Evolutionary conservation across 2,797 vertebrate genomes (phyloP).

Genomic region (Bucorvus abyssinicus): DNA sequence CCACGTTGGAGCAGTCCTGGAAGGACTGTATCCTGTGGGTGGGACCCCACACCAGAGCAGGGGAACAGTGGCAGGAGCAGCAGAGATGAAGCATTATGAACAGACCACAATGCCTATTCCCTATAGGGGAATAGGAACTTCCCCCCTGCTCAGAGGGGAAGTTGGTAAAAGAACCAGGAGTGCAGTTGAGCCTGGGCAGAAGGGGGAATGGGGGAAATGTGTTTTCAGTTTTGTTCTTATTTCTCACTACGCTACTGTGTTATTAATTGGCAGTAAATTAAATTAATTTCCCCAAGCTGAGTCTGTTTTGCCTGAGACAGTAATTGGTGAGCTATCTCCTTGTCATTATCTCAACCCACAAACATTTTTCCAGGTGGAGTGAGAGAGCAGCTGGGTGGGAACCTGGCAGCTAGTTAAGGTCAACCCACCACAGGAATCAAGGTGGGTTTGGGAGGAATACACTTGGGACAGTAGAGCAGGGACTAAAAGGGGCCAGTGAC

Average conservation of each 20-base stretch:
- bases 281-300: no score
- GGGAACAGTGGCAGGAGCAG: background rate
- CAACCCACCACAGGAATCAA: background rate
- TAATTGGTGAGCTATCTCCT: background rate
- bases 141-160: background rate
- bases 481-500: background rate
- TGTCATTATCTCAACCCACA: background rate
- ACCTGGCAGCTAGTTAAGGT: background rate
- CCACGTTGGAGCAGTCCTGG: background rate
- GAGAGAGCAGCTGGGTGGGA: background rate
- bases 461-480: background rate
- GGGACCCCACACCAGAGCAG: background rate
- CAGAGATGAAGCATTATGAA: background rate
- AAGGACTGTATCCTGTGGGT: background rate
- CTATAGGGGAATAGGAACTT: no score
- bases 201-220: background rate
- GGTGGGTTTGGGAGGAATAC: background rate
- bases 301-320: no score
- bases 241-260: background rate
- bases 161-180: background rate
- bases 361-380: background rate
- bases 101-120: background rate
- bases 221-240: background rate
- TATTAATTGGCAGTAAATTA: background rate
- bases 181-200: background rate